These are phyloP conservation scores for Procavia capensis DNA, from an alignment of 2,113 vertebrate genomes.

Conservation along the genomic window DNA sequence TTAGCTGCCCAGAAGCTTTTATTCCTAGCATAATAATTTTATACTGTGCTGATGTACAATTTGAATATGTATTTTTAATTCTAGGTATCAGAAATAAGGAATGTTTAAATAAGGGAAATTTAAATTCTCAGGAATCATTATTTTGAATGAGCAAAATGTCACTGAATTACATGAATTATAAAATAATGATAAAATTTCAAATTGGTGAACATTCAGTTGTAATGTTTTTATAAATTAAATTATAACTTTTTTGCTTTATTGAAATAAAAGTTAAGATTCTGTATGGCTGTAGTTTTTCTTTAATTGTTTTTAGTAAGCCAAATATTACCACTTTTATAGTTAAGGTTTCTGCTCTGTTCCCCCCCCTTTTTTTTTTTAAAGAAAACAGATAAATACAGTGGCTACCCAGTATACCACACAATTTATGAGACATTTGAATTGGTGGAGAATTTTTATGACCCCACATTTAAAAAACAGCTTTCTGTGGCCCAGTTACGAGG, in stretches of 20 bases:
- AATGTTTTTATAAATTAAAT: neutral
- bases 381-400: constrained; percentile 96
- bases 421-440: constrained; percentile 97
- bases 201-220: neutral
- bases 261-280: neutral
- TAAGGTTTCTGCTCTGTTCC: constrained; percentile 68
- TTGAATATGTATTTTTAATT: constrained; percentile 36
- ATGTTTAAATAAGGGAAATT: neutral
- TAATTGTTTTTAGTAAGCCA: constrained; percentile 28
- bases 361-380: constrained; percentile 70
- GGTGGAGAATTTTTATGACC: constrained; percentile 95
- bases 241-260: neutral
- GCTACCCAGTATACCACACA: constrained; percentile 96
- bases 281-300: rapidly evolving
- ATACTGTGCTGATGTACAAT: neutral
- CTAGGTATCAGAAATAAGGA: neutral
- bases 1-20: neutral
- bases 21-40: constrained; percentile 11
- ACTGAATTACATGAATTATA: neutral
- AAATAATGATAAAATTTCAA: constrained; percentile 14
- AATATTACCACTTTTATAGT: neutral
- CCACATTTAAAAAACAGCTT: constrained; percentile 91
- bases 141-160: constrained; percentile 30
- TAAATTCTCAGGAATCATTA: neutral
- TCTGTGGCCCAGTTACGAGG: constrained; percentile 93